Conservation (phyloP, 2,888 invertebrate genomes). For the Neoaliturus tenellus region DNA sequence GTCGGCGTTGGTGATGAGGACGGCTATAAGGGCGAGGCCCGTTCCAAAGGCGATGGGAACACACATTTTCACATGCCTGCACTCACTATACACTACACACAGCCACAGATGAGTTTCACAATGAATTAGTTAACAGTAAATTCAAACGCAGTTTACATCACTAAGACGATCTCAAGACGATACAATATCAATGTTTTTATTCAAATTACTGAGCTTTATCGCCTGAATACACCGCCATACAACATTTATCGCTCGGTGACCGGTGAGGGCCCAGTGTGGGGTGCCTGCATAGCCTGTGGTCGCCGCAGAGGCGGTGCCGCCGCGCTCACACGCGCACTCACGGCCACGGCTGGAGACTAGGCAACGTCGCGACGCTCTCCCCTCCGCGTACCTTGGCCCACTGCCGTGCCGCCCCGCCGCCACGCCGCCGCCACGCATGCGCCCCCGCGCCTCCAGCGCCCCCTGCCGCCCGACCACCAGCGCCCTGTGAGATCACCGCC, state of each 20-base stretch:
- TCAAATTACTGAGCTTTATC: no score
- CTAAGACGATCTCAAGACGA: no score
- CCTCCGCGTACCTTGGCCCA: background rate
- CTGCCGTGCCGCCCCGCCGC: background rate
- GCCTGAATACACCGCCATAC: background rate
- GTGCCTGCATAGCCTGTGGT: background rate
- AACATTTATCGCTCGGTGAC: background rate
- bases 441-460: background rate
- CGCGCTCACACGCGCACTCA: background rate
- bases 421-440: background rate
- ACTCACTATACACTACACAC: background rate
- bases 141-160: no score
- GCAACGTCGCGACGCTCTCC: background rate
- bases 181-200: no score
- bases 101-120: no score
- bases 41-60: background rate
- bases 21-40: background rate
- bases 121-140: no score
- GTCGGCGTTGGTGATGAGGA: background rate
- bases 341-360: background rate
- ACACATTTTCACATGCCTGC: constrained; percentile 23
- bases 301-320: background rate
- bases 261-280: background rate
- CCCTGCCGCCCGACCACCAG: background rate
- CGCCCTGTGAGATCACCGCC: background rate